Conservation (phyloP, 2,113 vertebrate genomes). For the Myanophis thanlyinensis region DNA sequence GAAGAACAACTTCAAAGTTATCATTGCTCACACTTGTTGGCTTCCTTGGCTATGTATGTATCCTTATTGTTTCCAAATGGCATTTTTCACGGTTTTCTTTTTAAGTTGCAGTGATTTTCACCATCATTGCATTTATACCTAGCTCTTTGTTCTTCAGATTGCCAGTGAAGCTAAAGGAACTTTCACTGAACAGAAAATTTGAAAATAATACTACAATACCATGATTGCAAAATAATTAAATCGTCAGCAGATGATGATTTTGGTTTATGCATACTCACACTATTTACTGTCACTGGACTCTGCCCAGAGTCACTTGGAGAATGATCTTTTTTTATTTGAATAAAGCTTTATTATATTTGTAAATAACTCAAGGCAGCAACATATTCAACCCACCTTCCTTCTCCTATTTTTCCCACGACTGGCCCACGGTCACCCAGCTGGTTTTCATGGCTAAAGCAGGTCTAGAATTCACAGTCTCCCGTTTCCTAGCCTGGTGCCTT, state of each 20-base stretch:
- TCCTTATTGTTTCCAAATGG: conserved; percentile 38
- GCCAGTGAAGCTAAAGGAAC: background rate
- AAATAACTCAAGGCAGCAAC: background rate
- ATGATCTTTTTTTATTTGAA: background rate
- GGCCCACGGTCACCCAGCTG: too few species aligned
- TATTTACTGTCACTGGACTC: background rate
- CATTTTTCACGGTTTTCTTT: conserved; percentile 13
- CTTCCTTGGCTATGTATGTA: conserved; percentile 49
- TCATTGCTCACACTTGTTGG: conserved; percentile 17
- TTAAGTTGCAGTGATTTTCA: background rate
- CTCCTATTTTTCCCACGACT: background rate
- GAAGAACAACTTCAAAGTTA: conserved; percentile 15
- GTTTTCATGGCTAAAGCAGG: background rate
- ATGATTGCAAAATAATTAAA: background rate
- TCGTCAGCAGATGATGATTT: background rate
- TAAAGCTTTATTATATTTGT: background rate
- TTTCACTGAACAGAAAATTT: background rate
- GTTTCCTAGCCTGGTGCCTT: background rate
- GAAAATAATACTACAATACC: background rate
- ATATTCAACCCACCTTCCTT: background rate
- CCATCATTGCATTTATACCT: background rate
- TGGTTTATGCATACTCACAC: background rate
- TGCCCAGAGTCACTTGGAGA: background rate
- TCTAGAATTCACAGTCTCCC: background rate
- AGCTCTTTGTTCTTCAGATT: background rate